Conservation (phyloP, 1,140 invertebrate species). For the Parapsyche elsis region DNA sequence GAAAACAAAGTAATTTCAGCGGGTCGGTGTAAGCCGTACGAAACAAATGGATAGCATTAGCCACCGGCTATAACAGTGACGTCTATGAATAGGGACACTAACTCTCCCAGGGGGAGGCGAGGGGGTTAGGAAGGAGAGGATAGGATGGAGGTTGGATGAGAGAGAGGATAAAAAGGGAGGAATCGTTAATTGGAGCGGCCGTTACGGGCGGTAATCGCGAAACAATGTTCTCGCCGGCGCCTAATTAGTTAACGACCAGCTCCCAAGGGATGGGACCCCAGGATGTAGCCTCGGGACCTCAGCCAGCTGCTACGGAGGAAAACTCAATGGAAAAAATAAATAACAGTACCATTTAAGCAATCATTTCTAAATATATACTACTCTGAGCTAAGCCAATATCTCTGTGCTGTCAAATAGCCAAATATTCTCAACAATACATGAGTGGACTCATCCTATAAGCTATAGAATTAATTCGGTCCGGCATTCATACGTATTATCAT, state of each 20-base stretch:
- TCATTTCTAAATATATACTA: too few species aligned
- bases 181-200: slow-evolving; percentile 46
- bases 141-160: not conserved
- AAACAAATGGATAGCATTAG: too few species aligned
- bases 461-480: too few species aligned
- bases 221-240: slow-evolving; percentile 53
- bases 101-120: not conserved
- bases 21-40: too few species aligned
- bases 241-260: slow-evolving; percentile 55
- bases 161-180: not conserved
- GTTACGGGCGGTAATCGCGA: slow-evolving; percentile 49
- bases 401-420: too few species aligned
- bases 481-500: too few species aligned
- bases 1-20: not conserved
- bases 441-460: too few species aligned
- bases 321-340: too few species aligned
- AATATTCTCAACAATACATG: too few species aligned
- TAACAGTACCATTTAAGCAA: too few species aligned
- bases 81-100: slow-evolving; percentile 1
- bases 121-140: not conserved
- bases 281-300: not conserved
- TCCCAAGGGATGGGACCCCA: not conserved
- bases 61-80: not conserved
- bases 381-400: too few species aligned
- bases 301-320: not conserved